Evolutionary conservation across 92 coral and sea anemone species (phyloP).

Genomic region (Parazoanthus atlanticus): DNA sequence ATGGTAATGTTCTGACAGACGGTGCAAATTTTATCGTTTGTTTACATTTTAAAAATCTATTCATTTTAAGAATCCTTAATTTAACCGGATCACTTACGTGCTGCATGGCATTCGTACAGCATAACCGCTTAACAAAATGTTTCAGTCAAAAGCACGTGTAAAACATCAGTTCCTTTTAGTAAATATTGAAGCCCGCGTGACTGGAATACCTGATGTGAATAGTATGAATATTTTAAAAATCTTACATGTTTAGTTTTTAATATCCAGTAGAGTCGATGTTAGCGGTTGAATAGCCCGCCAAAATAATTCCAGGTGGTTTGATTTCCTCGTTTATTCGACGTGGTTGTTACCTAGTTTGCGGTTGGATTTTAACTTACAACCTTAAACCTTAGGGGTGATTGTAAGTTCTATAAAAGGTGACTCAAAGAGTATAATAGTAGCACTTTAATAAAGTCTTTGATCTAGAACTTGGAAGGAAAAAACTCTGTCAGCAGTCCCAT

Average conservation of each 20-base stretch:
- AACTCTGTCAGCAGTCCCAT: background rate
- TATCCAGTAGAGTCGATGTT: background rate
- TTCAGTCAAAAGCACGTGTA: background rate
- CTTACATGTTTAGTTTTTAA: background rate
- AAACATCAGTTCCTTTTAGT: background rate
- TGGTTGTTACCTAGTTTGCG: background rate
- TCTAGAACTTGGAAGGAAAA: background rate
- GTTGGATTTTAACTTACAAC: background rate
- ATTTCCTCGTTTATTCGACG: background rate
- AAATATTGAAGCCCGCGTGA: background rate
- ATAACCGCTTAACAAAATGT: background rate
- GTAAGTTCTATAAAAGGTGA: background rate
- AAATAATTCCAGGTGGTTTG: background rate
- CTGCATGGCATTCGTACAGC: background rate
- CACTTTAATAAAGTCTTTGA: background rate
- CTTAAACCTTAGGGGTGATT: background rate
- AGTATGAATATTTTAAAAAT: no score
- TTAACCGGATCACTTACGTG: background rate
- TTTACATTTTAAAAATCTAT: no score
- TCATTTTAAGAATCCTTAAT: no score
- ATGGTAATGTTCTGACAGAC: no score
- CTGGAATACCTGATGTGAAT: background rate
- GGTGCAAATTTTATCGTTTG: no score
- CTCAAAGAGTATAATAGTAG: background rate
- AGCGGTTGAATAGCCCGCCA: background rate